Evolutionary conservation across 2,888 invertebrate genomes (phyloP), one percentile per base, ranked within the genome.

Genomic region (Aspidiotus destructor): DNA sequence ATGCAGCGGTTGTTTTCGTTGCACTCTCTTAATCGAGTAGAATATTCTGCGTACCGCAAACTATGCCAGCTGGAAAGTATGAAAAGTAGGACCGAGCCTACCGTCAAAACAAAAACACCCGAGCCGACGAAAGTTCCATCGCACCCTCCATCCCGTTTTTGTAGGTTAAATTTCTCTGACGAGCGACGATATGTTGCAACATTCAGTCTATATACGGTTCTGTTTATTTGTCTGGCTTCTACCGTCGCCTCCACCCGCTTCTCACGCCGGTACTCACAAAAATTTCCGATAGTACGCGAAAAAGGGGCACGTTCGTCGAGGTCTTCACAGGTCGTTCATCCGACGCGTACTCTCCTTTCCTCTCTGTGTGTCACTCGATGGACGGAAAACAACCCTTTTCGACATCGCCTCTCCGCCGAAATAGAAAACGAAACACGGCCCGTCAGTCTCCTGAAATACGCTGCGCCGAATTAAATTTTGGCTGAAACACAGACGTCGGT

Each of bases 251-350:
- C 48, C n/a, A 11, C 48, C n/a, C 48, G 48, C 48, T n/a, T n/a
- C 11, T 48, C 48, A 13, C 11, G 11, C 48, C 48, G 48, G 48
- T 48, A 48, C 48, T n/a, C 48, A 2, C 6, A n/a, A 48, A 48
- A 48, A 48, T 48, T 48, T 48, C 48, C 48, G 48, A 48, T 48
- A 28, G 28, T 28, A 48, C 48, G 48, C 10, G 48, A 40, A 40
- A 63, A 55, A 63, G 52, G 41, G 63, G 54, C 63, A 63, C 63
- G 63, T 63, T 63, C 54, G 63, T 63, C 63, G 52, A 63, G 54
- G 63, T 63, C 63, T 63, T 63, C 41, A 54, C 52, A 63, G 63
- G 63, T 63, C 63, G 63, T 63, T 63, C 63, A 63, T 63, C 63
- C 63, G 63, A 41, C 63, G 63, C 63, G 52, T 54, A 41, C n/a